These are phyloP conservation scores for Psammodynastes pulverulentus DNA, from an alignment of 2,113 vertebrate genomes.

Conservation along the genomic window DNA sequence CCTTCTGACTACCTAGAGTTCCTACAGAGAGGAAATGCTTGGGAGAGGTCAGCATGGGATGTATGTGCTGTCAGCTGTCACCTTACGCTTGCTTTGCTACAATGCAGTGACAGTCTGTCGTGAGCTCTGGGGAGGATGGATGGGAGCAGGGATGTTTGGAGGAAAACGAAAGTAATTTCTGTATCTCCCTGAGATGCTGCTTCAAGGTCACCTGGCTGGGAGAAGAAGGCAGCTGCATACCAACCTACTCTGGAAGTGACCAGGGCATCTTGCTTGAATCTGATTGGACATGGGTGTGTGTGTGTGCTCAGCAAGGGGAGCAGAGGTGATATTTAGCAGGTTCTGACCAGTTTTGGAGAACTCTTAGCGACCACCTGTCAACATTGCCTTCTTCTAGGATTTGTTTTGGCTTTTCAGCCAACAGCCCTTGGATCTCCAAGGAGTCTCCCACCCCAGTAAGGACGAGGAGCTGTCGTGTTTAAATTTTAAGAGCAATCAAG, in stretches of 20 bases:
- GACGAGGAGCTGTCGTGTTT: background rate
- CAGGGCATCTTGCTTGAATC: background rate
- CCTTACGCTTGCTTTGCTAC: background rate
- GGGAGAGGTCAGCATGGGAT: background rate
- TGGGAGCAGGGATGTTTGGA: background rate
- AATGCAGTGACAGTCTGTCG: background rate
- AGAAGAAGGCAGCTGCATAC: background rate
- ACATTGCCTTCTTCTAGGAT: background rate
- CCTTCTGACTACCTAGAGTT: background rate
- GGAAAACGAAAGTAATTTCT: background rate
- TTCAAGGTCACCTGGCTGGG: background rate
- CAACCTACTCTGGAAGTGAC: background rate
- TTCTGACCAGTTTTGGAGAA: too few relatives aligned
- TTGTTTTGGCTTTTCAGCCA: background rate
- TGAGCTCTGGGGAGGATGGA: background rate
- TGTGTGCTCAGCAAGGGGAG: background rate
- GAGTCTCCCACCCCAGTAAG: background rate
- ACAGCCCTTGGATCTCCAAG: background rate
- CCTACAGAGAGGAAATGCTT: background rate
- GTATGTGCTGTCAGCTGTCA: background rate
- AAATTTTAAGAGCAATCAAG: background rate
- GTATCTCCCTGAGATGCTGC: background rate
- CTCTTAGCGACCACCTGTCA: background rate
- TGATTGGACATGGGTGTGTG: background rate
- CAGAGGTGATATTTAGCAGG: too few relatives aligned